Base-by-base conservation (phyloP, 2,113 vertebrate species). In the Chunga burmeisteri region DNA sequence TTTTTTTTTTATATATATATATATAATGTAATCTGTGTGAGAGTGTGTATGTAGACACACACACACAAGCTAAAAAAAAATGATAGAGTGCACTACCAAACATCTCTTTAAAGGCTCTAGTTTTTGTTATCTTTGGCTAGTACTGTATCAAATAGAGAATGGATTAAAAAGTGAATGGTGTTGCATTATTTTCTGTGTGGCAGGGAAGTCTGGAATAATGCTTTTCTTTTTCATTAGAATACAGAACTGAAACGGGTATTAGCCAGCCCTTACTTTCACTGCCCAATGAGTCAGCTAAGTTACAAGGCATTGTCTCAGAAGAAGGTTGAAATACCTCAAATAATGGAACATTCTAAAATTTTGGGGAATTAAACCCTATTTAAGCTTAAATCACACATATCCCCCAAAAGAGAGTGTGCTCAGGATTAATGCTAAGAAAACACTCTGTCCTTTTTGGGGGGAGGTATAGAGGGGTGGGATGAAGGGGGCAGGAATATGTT, bases 311-410 rank as follows among this genome's bases (percentile, higher is more conserved):
- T 86, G 92, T 71, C 94, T 97, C 88, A 79, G 71, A 93, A 93
- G 95, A 97, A 98, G 97, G 97, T 93, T 93, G 50, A 96, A 80
- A 96, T 98, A 97, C 98, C 98, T 98, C 97, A 98, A 95, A 81
- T 65, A 73, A 90, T 36, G 55, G 47, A 98, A 96, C 92, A 94
- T 93, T 95, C 81, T 96, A 46, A 93, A 91, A 81, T 46, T 36
- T 53, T 59, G 65, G 59, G 85, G 79, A 86, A 66, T 66, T 70
- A 49, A 84, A 83, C 86, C 77, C 90, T 79, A 16, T 42, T 42
- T 78, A 55, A 81, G 78, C 74, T 88, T 68, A 93, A 88, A 88
- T 73, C 50, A 65, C 36, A 47, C 10, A 7, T 29, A 85, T 62
- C 95, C 93, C 89, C 67, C 22, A 80, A 74, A 91, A 88, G 66